These are phyloP conservation scores for Chymomyza costata DNA, from an alignment of 1,140 invertebrate species.

Conservation along the genomic window DNA sequence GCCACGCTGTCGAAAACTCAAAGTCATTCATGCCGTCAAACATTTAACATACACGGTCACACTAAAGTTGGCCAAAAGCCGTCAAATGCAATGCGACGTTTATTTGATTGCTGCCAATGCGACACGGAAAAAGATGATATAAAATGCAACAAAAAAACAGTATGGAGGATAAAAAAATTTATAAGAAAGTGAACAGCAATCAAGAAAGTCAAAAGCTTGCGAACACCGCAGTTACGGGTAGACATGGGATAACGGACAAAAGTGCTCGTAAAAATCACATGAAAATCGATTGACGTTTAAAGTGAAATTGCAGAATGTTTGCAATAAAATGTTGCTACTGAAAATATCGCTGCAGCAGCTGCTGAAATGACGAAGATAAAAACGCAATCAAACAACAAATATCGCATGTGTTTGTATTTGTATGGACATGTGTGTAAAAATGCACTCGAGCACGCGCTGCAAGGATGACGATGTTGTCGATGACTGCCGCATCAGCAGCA, in stretches of 20 bases:
- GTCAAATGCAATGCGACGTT: slow-evolving; percentile 3
- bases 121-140: slow-evolving; percentile 18
- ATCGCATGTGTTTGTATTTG: slow-evolving; percentile 54
- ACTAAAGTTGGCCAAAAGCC: not conserved
- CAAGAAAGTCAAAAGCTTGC: slow-evolving; percentile 24
- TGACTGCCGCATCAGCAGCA: slow-evolving; percentile 18
- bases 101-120: slow-evolving; percentile 18
- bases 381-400: slow-evolving; percentile 69
- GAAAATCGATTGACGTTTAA: slow-evolving; percentile 69
- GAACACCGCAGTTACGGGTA: not conserved
- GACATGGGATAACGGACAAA: slow-evolving; percentile 1
- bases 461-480: no score
- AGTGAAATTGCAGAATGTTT: slow-evolving; percentile 70
- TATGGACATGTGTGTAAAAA: slow-evolving; percentile 39
- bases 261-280: slow-evolving; percentile 60
- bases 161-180: not conserved
- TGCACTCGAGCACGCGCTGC: slow-evolving; percentile 62
- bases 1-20: not conserved
- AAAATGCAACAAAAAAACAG: slow-evolving; percentile 11
- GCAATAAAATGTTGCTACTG: slow-evolving; percentile 63
- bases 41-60: not conserved
- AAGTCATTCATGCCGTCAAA: no score
- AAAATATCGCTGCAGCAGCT: slow-evolving; percentile 47
- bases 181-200: slow-evolving; percentile 18
- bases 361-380: slow-evolving; percentile 70